Percentiles rank a stretch among this genome's conserved stretches.
Conservation (phyloP, 2,888 invertebrate species). For the Listrodromus nycthemerus region DNA sequence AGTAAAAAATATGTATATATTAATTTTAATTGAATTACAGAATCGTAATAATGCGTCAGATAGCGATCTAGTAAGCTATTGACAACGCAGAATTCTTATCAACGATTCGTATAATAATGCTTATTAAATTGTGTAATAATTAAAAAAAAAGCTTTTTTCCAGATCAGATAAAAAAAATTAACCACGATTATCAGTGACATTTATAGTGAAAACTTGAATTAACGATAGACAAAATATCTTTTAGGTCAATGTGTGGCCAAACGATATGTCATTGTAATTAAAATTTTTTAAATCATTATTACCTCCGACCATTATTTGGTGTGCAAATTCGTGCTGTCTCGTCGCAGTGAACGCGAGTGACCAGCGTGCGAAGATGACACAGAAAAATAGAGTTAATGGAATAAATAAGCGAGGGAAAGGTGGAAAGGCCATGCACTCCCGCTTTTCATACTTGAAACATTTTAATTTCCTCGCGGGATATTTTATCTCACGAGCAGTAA, state of each 20-base stretch:
- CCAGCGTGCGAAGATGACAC: constrained; percentile 21
- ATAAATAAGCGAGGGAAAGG: constrained; percentile 63
- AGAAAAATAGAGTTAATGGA: constrained; percentile 59
- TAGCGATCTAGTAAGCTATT: too few species aligned
- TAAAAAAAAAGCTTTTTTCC: too few species aligned
- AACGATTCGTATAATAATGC: too few species aligned
- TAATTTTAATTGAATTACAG: too few species aligned
- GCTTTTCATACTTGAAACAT: constrained; percentile 66
- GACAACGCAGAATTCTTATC: too few species aligned
- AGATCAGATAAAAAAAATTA: too few species aligned
- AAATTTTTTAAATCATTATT: background rate
- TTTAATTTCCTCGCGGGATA: constrained; percentile 76
- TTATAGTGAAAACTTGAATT: background rate
- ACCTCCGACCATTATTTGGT: background rate
- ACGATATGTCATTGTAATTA: background rate
- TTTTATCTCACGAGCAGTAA: constrained; percentile 69
- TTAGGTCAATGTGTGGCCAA: background rate
- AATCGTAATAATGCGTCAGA: too few species aligned
- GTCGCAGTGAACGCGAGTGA: background rate
- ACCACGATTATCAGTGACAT: too few species aligned
- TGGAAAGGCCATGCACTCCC: constrained; percentile 35
- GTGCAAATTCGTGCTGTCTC: background rate
- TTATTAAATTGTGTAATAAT: too few species aligned
- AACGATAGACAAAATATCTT: background rate
- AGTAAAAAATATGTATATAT: too few species aligned